Evolutionary conservation across 53 echinoderm and acorn worm species (phyloP).

Genomic region (Patiria pectinifera): DNA sequence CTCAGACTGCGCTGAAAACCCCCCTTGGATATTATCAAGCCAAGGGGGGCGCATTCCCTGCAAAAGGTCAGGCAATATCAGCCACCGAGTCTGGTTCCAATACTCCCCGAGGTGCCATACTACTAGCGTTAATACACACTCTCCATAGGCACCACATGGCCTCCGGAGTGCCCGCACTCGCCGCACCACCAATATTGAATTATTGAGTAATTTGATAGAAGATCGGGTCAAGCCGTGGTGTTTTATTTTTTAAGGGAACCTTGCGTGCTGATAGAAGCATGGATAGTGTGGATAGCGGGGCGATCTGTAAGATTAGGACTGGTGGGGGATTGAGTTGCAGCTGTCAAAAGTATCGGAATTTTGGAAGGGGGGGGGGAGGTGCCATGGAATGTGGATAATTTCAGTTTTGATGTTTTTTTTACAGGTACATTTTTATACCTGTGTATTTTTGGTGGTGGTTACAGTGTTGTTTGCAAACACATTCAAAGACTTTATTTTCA

Average conservation of each 20-base stretch:
- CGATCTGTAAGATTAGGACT: constrained; percentile 24
- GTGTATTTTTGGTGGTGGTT: background rate
- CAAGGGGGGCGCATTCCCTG: background rate
- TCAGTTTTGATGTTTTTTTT: background rate
- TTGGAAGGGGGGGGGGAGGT: background rate
- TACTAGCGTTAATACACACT: background rate
- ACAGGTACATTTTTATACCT: background rate
- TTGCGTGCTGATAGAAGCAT: background rate
- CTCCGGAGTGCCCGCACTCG: background rate
- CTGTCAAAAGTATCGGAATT: background rate
- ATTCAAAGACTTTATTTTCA: no score
- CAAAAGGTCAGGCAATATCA: constrained; percentile 28
- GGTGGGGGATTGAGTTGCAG: constrained; percentile 8
- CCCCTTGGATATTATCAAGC: background rate
- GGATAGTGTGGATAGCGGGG: background rate
- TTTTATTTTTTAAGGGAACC: background rate
- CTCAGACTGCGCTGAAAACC: background rate
- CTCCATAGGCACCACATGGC: constrained; percentile 16
- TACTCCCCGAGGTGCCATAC: background rate
- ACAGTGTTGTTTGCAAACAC: no score
- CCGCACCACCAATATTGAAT: constrained; percentile 21
- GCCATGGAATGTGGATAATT: background rate
- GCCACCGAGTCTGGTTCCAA: constrained; percentile 2
- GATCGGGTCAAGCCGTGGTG: constrained; percentile 28
- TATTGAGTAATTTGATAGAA: constrained; percentile 54